Conservation (phyloP, 1,140 invertebrate genomes). For the Trachymyrmex septentrionalis region DNA sequence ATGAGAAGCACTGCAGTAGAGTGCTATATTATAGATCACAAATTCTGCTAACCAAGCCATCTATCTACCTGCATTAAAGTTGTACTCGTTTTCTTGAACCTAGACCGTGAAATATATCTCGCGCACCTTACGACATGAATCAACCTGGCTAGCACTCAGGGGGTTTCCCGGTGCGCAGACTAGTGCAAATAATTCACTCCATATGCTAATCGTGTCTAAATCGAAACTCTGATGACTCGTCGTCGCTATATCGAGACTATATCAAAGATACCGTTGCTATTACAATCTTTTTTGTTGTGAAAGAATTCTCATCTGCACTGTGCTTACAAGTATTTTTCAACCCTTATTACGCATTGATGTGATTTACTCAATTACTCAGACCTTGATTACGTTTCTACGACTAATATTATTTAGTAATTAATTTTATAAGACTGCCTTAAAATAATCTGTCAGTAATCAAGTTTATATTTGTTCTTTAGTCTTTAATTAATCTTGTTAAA, state of each 20-base stretch:
- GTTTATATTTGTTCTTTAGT: neutral
- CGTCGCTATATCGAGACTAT: neutral
- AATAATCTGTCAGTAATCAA: neutral
- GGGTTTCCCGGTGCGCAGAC: constrained; percentile 27
- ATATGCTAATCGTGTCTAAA: constrained; percentile 44
- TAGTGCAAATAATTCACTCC: constrained; percentile 34
- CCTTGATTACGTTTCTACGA: neutral
- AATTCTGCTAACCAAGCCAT: constrained; percentile 18
- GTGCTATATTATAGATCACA: constrained; percentile 1
- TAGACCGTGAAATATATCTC: constrained; percentile 50
- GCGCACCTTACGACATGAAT: constrained; percentile 35
- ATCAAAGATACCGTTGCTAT: constrained; percentile 5
- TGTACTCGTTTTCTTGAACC: constrained; percentile 40
- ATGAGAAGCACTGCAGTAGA: constrained; percentile 1
- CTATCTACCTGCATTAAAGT: constrained; percentile 43
- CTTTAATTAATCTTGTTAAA: constrained; percentile 26
- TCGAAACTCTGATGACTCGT: neutral
- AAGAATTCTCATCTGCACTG: neutral
- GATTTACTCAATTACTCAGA: neutral
- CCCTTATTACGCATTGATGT: neutral
- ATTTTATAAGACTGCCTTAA: neutral
- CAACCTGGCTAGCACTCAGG: constrained; percentile 43
- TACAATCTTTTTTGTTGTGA: neutral
- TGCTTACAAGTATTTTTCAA: neutral
- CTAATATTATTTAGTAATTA: neutral